These are phyloP conservation scores for Girardinus metallicus DNA, from an alignment of 2,797 vertebrate species.

Conservation along the genomic window DNA sequence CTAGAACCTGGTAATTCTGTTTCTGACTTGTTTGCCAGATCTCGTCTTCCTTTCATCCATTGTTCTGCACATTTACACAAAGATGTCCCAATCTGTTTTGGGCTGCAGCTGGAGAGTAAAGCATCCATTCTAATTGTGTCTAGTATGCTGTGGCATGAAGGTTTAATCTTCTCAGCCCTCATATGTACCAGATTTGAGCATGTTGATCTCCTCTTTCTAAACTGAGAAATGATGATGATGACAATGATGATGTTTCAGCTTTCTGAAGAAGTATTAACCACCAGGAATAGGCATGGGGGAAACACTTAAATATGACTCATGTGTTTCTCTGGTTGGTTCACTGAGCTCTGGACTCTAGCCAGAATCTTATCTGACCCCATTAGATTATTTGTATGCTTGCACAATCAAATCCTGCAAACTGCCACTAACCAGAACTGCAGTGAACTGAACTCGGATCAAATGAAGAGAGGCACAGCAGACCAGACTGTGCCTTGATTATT, in stretches of 20 bases:
- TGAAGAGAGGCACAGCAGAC: conserved; percentile 17
- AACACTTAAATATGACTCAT: neutral
- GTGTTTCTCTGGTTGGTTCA: conserved; percentile 32
- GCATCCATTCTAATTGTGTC: neutral
- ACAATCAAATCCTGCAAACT: conserved; percentile 58
- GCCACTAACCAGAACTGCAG: conserved; percentile 48
- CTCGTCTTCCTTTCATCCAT: neutral
- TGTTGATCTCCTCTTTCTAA: neutral
- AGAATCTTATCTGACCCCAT: conserved; percentile 66
- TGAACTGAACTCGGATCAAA: conserved; percentile 35
- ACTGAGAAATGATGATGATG: neutral
- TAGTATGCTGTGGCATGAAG: neutral
- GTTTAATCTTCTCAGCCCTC: neutral
- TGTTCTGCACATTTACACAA: neutral
- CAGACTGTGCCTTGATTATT: conserved; percentile 23
- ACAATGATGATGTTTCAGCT: neutral
- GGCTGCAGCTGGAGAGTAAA: neutral
- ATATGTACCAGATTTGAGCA: neutral
- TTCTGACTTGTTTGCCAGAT: neutral
- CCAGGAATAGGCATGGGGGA: neutral
- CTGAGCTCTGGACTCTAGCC: conserved; percentile 53
- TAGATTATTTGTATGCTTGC: conserved; percentile 64
- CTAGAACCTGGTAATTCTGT: conserved; percentile 2
- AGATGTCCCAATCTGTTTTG: neutral
- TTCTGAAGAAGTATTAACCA: neutral